Conservation (phyloP, 2,113 vertebrate genomes). For the Barbus barbus region DNA sequence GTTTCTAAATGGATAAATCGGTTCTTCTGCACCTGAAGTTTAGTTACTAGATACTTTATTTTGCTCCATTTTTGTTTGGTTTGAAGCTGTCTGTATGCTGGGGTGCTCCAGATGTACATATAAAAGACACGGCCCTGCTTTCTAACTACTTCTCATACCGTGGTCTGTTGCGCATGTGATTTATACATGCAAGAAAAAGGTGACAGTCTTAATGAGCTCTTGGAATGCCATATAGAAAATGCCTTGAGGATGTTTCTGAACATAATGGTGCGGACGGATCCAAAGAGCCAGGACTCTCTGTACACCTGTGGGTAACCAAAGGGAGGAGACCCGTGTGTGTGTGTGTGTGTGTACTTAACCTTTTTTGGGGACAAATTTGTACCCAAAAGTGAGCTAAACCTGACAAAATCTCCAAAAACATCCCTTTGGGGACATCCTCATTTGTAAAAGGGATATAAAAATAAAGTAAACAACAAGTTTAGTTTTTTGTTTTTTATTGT, state of each 20-base stretch:
- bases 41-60: not conserved
- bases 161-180: not conserved
- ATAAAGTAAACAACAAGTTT: too few relatives aligned
- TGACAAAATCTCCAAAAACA: too few relatives aligned
- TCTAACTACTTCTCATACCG: not conserved
- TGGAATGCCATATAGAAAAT: constrained; percentile 31
- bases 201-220: constrained; percentile 16
- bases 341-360: constrained; percentile 27
- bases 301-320: constrained; percentile 22
- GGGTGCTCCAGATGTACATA: not conserved
- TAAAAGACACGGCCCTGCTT: not conserved
- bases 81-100: not conserved
- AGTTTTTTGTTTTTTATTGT: too few relatives aligned
- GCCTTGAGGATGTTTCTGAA: constrained; percentile 10
- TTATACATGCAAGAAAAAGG: not conserved
- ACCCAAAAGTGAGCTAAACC: too few relatives aligned
- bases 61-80: not conserved
- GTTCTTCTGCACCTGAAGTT: not conserved
- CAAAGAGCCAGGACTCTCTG: constrained; percentile 16
- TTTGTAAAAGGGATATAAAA: too few relatives aligned
- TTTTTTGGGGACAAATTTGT: too few relatives aligned
- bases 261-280: not conserved
- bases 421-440: too few relatives aligned
- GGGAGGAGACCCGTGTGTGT: constrained; percentile 26
- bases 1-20: not conserved